These are phyloP conservation scores for Engystomops pustulosus DNA, from an alignment of 2,113 vertebrate species.

Conservation along the genomic window DNA sequence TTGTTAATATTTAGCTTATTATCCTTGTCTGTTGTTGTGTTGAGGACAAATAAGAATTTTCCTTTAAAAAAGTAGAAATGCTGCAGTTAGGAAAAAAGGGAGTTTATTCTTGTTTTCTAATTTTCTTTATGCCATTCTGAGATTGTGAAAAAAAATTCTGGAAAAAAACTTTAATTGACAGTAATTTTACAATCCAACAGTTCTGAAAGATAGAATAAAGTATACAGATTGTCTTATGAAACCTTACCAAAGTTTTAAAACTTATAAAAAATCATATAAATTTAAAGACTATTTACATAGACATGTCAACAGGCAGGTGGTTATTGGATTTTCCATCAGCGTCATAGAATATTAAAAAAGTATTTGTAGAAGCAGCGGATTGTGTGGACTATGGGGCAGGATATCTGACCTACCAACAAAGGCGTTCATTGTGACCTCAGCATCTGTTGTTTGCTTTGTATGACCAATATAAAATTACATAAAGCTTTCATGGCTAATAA, in stretches of 20 bases:
- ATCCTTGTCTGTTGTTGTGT: too few relatives aligned
- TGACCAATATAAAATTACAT: neutral
- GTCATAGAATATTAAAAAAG: neutral
- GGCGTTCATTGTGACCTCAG: constrained; percentile 61
- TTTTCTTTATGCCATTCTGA: neutral
- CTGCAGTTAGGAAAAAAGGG: too few relatives aligned
- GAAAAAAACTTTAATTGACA: neutral
- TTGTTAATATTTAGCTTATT: too few relatives aligned
- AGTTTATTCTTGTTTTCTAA: neutral
- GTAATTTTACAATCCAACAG: neutral
- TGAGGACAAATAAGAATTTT: too few relatives aligned
- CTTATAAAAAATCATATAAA: too few relatives aligned
- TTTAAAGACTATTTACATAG: neutral
- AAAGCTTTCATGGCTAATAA: neutral
- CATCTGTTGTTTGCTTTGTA: constrained; percentile 58
- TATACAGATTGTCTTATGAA: neutral
- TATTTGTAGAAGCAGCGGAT: neutral
- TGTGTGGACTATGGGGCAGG: constrained; percentile 59
- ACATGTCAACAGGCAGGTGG: neutral
- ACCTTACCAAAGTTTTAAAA: too few relatives aligned
- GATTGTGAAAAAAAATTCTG: too few relatives aligned
- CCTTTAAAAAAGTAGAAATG: too few relatives aligned
- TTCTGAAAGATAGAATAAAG: neutral
- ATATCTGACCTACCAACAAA: constrained; percentile 63
- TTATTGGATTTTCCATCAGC: constrained; percentile 14